A percentile compares a stretch with the other conserved stretches of the same genome.
phyloP scores from a whole-genome alignment of 1,140 invertebrate genomes.

The Adelges cooleyi region DNA sequence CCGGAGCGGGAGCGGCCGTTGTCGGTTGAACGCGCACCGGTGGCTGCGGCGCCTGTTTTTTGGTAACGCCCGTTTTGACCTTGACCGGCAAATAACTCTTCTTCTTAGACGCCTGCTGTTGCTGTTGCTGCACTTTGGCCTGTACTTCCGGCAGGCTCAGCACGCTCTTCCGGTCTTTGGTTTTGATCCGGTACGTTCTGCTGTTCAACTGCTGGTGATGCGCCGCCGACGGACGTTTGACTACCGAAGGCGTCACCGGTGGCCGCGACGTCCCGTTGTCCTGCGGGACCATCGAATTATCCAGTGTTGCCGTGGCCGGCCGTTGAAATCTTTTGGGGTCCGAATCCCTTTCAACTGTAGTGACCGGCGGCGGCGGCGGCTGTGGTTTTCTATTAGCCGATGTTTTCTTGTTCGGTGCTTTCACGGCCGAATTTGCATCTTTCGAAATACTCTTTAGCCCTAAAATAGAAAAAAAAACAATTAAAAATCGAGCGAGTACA shows the following conservation, averaged over 20 bases:
- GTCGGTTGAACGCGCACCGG: slow-evolving; percentile 11
- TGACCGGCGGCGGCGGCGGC: background rate
- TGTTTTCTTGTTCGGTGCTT: background rate
- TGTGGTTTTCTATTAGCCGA: background rate
- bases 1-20: background rate
- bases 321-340: slow-evolving; percentile 31
- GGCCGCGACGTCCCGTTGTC: slow-evolving; percentile 5
- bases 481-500: too few species aligned
- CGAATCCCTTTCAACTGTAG: background rate
- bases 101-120: background rate
- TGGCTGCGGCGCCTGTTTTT: slow-evolving; percentile 11
- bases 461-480: background rate
- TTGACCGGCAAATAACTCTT: slow-evolving; percentile 3
- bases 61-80: background rate
- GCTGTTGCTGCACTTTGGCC: background rate
- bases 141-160: slow-evolving; percentile 3
- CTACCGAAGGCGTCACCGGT: slow-evolving; percentile 29
- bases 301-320: slow-evolving; percentile 47
- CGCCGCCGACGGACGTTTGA: background rate
- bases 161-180: slow-evolving; percentile 28
- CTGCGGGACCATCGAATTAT: slow-evolving; percentile 43
- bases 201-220: slow-evolving; percentile 10
- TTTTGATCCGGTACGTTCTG: slow-evolving; percentile 29
- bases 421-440: slow-evolving; percentile 9
- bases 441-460: slow-evolving; percentile 7